Evolutionary conservation across 1,140 invertebrate genomes (phyloP), one percentile per base, ranked within the genome.

Genomic region (Bombus fervidus): DNA sequence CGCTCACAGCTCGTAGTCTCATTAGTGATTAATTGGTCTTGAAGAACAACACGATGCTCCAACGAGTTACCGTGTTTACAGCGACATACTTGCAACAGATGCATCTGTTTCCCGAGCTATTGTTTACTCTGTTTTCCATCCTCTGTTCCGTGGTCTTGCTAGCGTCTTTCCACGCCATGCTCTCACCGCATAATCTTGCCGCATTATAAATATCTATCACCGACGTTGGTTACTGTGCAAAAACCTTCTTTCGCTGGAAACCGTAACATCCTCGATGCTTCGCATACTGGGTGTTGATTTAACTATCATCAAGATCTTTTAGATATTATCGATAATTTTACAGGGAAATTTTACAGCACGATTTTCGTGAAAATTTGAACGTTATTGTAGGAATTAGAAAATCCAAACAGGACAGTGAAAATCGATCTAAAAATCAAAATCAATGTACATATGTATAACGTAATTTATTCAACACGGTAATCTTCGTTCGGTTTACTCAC

Each of bases 161-260:
- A 34, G 25, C 41, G 41, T 76, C 31, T n/a, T 57, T n/a, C 81
- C 59, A 13, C 34, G 41, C 22, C 64, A 6, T 41, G 62, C 39
- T 28, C 25, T 25, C 37, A 31, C n/a, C 53, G 41, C 72, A 66
- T 76, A 75, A 75, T 62, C 59, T 47, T 83, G 72, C 31, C 59
- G 72, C 81, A 37, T 83, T 76, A 83, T 76, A 76, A 75, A 76
- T 83, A 64, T 76, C 62, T 41, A 25, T 73, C 37, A 28, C 13
- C 43, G 34, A 15, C 73, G 15, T 25, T 68, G 25, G 47, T 34
- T 53, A 10, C 34, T 1, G 1, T 9, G 28, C 59, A 83, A 83
- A 83, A 83, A 66, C 34, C 34, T 77, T 5, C 18, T 43, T 57
- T 9, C 22, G 18, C 10, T 31, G 12, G 18, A n/a, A 39, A 76